Conservation (phyloP, 2,888 invertebrate genomes). For the Tetramorium bicarinatum region DNA sequence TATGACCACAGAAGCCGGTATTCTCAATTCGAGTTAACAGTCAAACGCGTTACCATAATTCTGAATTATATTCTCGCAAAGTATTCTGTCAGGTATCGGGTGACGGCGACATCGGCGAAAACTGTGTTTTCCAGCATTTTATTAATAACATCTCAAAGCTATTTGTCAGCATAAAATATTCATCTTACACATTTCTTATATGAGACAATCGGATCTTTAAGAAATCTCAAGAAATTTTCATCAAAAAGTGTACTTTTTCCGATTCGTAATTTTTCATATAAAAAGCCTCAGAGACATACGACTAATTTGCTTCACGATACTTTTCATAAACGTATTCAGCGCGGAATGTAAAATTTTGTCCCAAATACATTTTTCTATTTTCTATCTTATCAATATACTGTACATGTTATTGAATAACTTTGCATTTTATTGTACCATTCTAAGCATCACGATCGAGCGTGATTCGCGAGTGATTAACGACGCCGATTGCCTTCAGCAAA, state of each 20-base stretch:
- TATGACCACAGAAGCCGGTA: background rate
- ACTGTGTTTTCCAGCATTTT: background rate
- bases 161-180: background rate
- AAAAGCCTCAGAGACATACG: background rate
- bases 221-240: no score
- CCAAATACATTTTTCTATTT: background rate
- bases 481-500: background rate
- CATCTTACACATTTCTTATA: background rate
- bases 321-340: background rate
- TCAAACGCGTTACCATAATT: background rate
- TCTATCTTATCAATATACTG: background rate
- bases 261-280: background rate
- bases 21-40: background rate
- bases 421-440: background rate
- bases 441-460: background rate
- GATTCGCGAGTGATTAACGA: background rate
- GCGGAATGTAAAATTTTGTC: background rate
- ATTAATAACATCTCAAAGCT: background rate
- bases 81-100: background rate
- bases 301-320: background rate
- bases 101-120: background rate
- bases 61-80: slow-evolving; percentile 3
- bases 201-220: background rate
- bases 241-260: background rate
- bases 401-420: background rate